phyloP scores from a whole-genome alignment of 2,888 invertebrate species.

The Clitarchus hookeri region DNA sequence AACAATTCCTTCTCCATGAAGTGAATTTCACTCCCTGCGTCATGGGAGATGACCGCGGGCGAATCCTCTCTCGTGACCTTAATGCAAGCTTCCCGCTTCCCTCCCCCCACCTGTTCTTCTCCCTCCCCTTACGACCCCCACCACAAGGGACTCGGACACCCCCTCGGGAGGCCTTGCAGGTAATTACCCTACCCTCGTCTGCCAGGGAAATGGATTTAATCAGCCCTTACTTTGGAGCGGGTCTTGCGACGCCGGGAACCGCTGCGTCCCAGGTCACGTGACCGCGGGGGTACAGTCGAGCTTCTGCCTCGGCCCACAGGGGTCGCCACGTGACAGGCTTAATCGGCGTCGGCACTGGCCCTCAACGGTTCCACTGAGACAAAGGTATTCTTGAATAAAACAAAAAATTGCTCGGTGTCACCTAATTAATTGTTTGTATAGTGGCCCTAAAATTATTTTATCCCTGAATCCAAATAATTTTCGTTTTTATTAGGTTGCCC shows the following conservation, averaged over 20 bases:
- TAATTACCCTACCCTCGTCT: background rate
- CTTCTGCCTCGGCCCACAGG: no score
- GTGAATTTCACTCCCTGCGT: background rate
- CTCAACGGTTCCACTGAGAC: no score
- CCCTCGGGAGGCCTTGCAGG: background rate
- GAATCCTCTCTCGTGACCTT: conserved; percentile 3
- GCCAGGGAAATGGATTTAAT: background rate
- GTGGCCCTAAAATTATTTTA: no score
- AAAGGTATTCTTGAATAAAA: no score
- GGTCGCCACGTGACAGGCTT: no score
- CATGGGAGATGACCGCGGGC: background rate
- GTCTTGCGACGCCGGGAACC: background rate
- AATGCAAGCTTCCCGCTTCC: background rate
- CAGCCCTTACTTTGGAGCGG: background rate
- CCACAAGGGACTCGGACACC: background rate
- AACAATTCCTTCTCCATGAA: background rate
- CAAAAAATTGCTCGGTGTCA: no score
- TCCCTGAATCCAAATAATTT: no score
- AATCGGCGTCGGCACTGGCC: no score
- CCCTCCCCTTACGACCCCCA: background rate
- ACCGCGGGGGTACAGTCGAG: no score
- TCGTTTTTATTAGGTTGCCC: no score
- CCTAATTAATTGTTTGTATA: no score
- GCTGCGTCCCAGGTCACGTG: no score
- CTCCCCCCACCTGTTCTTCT: background rate